A percentile compares a stretch with the other conserved stretches of the same genome.
Evolutionary conservation across 1,140 invertebrate species (phyloP).

Genomic region (Thalassaphorura encarpata): DNA sequence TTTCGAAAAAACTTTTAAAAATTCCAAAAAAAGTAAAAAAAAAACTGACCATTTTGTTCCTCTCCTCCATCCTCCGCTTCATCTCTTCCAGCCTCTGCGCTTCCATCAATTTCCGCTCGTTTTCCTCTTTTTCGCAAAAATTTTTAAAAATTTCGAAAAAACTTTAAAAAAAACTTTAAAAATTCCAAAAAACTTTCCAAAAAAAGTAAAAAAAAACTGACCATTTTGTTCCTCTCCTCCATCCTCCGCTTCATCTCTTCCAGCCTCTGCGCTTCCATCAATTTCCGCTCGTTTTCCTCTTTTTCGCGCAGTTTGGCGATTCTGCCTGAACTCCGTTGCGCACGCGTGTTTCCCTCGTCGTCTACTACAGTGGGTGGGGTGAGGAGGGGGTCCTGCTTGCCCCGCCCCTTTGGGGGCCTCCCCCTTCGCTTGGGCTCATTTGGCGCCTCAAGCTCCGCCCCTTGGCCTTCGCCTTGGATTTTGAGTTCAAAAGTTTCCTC

Average conservation of each 20-base stretch:
- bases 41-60: slow-evolving; percentile 48
- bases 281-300: slow-evolving; percentile 56
- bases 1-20: too few relatives aligned
- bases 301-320: slow-evolving; percentile 77
- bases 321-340: slow-evolving; percentile 62
- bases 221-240: slow-evolving; percentile 42
- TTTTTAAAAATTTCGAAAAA: too few relatives aligned
- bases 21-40: too few relatives aligned
- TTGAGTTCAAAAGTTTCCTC: too few relatives aligned
- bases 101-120: not conserved
- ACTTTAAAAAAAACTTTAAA: too few relatives aligned
- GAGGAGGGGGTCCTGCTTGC: too few relatives aligned
- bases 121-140: not conserved
- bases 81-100: not conserved
- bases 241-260: slow-evolving; percentile 43
- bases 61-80: slow-evolving; percentile 18
- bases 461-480: not conserved
- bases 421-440: not conserved
- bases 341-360: too few relatives aligned
- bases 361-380: too few relatives aligned
- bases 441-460: not conserved
- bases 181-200: too few relatives aligned
- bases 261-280: slow-evolving; percentile 45
- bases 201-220: too few relatives aligned
- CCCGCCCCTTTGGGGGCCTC: not conserved